phyloP scores from a whole-genome alignment of 2,888 invertebrate species.

The Cerastis rubricosa region DNA sequence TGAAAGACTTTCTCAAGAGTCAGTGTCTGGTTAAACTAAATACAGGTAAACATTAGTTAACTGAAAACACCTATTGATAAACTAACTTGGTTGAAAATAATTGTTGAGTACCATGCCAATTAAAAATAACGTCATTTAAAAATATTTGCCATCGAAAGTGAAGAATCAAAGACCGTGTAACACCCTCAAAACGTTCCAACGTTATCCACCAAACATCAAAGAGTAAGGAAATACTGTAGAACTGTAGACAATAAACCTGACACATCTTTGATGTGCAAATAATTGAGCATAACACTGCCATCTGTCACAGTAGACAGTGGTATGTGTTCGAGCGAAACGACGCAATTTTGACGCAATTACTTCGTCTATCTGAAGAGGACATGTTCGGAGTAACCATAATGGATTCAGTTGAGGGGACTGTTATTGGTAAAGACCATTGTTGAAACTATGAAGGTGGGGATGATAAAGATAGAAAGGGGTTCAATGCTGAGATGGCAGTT shows the following conservation, averaged over 20 bases:
- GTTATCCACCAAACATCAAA: constrained; percentile 36
- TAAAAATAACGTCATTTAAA: no score
- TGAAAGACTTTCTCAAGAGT: no score
- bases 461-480: not conserved
- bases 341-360: constrained; percentile 24
- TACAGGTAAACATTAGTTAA: no score
- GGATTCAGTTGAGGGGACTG: not conserved
- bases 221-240: constrained; percentile 28
- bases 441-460: not conserved
- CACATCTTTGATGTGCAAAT: constrained; percentile 47
- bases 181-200: not conserved
- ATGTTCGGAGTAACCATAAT: not conserved
- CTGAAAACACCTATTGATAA: no score
- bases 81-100: no score
- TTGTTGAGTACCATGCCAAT: no score
- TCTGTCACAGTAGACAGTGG: constrained; percentile 43
- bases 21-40: no score
- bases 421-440: no score
- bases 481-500: not conserved
- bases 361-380: not conserved
- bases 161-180: not conserved
- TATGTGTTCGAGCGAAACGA: constrained; percentile 12
- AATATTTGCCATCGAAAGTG: no score
- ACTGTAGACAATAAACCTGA: constrained; percentile 20
- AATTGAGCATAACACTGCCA: constrained; percentile 48